Base-by-base conservation (phyloP, 2,113 vertebrate genomes). In the Tretioscincus oriximinensis region DNA sequence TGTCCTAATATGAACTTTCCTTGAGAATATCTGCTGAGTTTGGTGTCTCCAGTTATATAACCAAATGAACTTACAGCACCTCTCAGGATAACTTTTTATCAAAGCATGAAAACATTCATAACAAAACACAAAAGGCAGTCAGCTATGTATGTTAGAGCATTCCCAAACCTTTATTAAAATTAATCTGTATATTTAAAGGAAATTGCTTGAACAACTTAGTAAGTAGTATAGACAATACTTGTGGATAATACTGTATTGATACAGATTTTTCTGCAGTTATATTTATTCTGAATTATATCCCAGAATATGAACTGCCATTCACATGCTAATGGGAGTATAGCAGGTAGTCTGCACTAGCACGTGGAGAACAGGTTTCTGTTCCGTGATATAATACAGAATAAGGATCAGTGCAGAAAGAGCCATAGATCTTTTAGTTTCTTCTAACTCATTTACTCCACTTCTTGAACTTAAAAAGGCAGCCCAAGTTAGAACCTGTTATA, bases 81-180 rank as follows among this genome's bases (percentile, higher is more conserved):
- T 74, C 31, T 79, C 2, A 0, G 11, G 0, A 41, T 22, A 6
- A 0, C 0, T 7, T 6, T 3, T 11, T 0, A 2, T 35, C 26
- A 21, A 2, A 0, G 0, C 41, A 18, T 3, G 20, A 18, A 49
- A 58, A 54, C 4, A 16, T 26, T 67, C 31, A 14, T 24, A 68
- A 10, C 47, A 54, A 31, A 54, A 76, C 1, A 67, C 20, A 24
- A 66, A 77, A 60, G 49, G 28, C 2, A 26, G 66, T 26, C 66
- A n/a, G 12, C 24, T 1, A 28, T 58, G 35, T 22, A 21, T 14
- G 28, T 3, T 49, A n/a, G 49, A 61, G 29, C 4, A 61, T 22
- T 31, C 54, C n/a, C 66, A 22, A 1, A 11, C 2, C 0, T 20
- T 76, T 0, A 14, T 26, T 1, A 22, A 54, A 67, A 65, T 22